Conservation (phyloP, 1,140 invertebrate genomes). For the Bombus waltoni region DNA sequence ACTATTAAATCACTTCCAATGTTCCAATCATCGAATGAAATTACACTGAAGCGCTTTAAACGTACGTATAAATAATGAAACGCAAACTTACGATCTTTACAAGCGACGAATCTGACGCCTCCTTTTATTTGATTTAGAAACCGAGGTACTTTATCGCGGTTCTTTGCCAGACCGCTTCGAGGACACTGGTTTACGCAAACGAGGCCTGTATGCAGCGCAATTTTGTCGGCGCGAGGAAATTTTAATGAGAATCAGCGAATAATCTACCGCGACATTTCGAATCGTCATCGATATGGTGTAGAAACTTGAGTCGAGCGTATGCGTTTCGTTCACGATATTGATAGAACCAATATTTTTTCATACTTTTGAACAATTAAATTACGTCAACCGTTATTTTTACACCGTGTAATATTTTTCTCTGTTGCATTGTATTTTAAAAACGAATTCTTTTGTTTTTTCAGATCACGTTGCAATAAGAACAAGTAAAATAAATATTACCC, state of each 20-base stretch:
- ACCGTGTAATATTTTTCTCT: not conserved
- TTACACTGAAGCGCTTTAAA: too few species aligned
- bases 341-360: not conserved
- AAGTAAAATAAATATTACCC: not conserved
- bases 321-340: not conserved
- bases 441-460: not conserved
- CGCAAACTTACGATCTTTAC: conserved; percentile 5
- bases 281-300: not conserved
- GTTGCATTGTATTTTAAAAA: not conserved
- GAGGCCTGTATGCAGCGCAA: not conserved
- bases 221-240: conserved; percentile 38
- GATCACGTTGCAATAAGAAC: not conserved
- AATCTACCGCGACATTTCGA: conserved; percentile 8
- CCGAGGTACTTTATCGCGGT: not conserved
- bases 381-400: not conserved
- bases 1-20: too few species aligned
- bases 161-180: not conserved
- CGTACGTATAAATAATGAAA: not conserved
- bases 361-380: too few species aligned
- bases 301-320: not conserved
- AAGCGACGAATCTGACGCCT: not conserved
- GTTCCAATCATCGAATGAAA: not conserved
- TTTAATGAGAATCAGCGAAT: conserved; percentile 50
- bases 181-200: conserved; percentile 34
- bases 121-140: conserved; percentile 15